Evolutionary conservation across 2,888 invertebrate species (phyloP).

Genomic region (Malthinus flaveolus): DNA sequence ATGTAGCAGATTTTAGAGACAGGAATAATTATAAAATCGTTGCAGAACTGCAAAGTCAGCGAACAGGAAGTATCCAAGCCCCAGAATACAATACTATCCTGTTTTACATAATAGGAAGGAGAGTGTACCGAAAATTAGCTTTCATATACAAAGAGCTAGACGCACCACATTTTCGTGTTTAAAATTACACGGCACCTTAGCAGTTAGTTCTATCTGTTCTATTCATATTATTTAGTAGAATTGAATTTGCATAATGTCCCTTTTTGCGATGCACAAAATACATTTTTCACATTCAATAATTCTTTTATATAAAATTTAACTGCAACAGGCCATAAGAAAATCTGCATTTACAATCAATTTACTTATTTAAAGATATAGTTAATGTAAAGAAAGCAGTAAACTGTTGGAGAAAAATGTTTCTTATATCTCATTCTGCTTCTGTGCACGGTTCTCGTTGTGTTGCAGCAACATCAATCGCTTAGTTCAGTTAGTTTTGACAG

Average conservation of each 20-base stretch:
- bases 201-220: too few species aligned
- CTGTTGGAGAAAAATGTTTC: constrained; percentile 42
- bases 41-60: constrained; percentile 25
- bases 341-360: neutral
- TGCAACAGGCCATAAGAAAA: too few species aligned
- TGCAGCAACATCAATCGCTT: constrained; percentile 33
- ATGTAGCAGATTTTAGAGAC: constrained; percentile 34
- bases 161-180: constrained; percentile 14
- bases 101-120: constrained; percentile 28
- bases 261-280: neutral
- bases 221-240: constrained; percentile 10
- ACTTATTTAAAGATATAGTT: constrained; percentile 32
- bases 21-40: constrained; percentile 30
- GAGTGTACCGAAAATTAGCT: constrained; percentile 21
- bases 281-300: too few species aligned
- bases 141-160: constrained; percentile 19
- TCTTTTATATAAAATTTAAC: too few species aligned
- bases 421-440: constrained; percentile 38
- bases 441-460: constrained; percentile 32
- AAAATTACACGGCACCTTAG: constrained; percentile 15
- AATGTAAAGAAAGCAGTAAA: constrained; percentile 28
- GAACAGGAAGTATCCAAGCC: constrained; percentile 20
- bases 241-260: constrained; percentile 13
- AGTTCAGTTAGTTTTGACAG: constrained; percentile 31
- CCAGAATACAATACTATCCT: constrained; percentile 21